Percentiles rank a stretch among this genome's conserved stretches.
These are phyloP conservation scores for Callorhinus ursinus DNA, from an alignment of 2,113 vertebrate genomes.

Conservation along the genomic window DNA sequence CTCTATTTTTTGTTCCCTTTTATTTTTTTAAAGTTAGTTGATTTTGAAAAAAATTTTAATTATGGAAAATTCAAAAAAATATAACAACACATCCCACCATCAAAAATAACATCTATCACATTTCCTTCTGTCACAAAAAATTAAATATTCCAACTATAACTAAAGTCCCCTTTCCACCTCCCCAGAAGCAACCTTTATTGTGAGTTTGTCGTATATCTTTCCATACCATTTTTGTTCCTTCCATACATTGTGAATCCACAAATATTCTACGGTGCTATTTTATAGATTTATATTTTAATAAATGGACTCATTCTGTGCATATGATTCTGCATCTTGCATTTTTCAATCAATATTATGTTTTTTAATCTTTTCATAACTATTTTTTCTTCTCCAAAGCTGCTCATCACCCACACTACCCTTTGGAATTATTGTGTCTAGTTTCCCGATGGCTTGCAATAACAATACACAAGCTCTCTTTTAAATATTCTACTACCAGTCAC, in stretches of 20 bases:
- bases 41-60: constrained; percentile 44
- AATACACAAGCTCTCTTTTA: background rate
- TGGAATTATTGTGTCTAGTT: background rate
- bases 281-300: constrained; percentile 42
- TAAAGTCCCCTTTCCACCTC: background rate
- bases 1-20: constrained; percentile 20
- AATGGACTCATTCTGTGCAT: background rate
- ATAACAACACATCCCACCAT: background rate
- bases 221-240: constrained; percentile 3
- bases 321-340: background rate
- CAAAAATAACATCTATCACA: constrained; percentile 7
- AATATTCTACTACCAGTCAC: background rate
- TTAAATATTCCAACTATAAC: constrained; percentile 19
- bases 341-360: background rate
- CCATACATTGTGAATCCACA: background rate
- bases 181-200: background rate
- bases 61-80: constrained; percentile 47
- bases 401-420: background rate
- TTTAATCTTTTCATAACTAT: constrained; percentile 7
- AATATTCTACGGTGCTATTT: background rate
- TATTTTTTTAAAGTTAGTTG: constrained; percentile 24
- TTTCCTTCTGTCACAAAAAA: constrained; percentile 58
- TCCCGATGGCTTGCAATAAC: background rate
- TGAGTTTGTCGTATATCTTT: background rate
- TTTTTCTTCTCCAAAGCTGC: background rate